These are phyloP conservation scores for Crenuchus spilurus DNA, from an alignment of 2,797 vertebrate genomes.

Conservation along the genomic window DNA sequence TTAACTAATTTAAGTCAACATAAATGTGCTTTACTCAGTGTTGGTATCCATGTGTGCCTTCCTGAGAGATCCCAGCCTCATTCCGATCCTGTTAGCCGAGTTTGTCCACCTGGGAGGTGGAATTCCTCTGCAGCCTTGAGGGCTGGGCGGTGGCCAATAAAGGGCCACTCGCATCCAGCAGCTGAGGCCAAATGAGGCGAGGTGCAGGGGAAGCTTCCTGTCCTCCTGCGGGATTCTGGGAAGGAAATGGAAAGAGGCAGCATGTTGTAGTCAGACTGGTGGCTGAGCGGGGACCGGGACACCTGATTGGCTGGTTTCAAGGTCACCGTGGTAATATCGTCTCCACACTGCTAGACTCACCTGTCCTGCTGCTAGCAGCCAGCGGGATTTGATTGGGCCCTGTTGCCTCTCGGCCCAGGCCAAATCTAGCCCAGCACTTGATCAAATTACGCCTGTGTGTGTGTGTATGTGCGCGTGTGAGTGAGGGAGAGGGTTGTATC, in stretches of 20 bases:
- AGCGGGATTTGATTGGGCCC: slow-evolving; percentile 43
- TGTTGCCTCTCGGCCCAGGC: slow-evolving; percentile 37
- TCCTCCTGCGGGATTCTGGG: slow-evolving; percentile 51
- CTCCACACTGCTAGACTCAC: slow-evolving; percentile 48
- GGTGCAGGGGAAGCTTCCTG: slow-evolving; percentile 66
- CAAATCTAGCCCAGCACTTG: slow-evolving; percentile 50
- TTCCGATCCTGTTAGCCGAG: slow-evolving; percentile 58
- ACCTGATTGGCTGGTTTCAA: slow-evolving; percentile 78
- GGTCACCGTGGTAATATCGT: slow-evolving; percentile 71
- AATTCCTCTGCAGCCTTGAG: slow-evolving; percentile 59
- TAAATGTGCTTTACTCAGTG: slow-evolving; percentile 9
- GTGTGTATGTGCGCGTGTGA: slow-evolving; percentile 28
- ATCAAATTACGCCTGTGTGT: slow-evolving; percentile 52
- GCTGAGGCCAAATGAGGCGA: slow-evolving; percentile 74
- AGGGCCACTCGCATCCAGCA: slow-evolving; percentile 67
- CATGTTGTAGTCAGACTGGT: slow-evolving; percentile 43
- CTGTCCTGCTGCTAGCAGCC: slow-evolving; percentile 49
- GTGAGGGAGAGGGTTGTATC: slow-evolving; percentile 14
- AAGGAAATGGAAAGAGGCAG: slow-evolving; percentile 72
- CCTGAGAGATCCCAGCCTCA: slow-evolving; percentile 51
- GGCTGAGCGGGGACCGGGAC: slow-evolving; percentile 54
- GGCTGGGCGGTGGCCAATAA: slow-evolving; percentile 60
- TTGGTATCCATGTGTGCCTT: slow-evolving; percentile 21
- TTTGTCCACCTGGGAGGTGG: slow-evolving; percentile 53
- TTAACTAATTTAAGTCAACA: not conserved